These are phyloP conservation scores for Dolomedes plantarius DNA, from an alignment of 2,888 invertebrate species.

Conservation along the genomic window DNA sequence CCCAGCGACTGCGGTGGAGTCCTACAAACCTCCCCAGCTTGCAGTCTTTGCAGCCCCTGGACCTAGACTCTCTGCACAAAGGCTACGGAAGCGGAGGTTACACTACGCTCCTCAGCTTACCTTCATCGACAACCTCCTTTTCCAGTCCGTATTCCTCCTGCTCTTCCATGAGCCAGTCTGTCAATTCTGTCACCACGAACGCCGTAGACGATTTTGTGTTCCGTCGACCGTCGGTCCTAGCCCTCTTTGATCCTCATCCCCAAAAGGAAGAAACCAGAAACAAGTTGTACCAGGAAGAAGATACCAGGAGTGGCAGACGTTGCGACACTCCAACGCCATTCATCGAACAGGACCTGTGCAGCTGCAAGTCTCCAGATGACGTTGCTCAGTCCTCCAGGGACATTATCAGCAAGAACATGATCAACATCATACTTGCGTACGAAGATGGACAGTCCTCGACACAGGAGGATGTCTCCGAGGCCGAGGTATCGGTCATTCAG, in stretches of 20 bases:
- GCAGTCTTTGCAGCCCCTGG: constrained; percentile 39
- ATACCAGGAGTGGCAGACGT: neutral
- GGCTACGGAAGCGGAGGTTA: constrained; percentile 29
- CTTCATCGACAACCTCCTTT: constrained; percentile 37
- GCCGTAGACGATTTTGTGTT: constrained; percentile 51
- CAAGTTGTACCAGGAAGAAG: neutral
- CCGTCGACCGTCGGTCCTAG: constrained; percentile 39
- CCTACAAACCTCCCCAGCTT: constrained; percentile 37
- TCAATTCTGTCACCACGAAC: constrained; percentile 49
- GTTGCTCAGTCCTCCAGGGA: neutral
- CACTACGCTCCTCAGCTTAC: constrained; percentile 40
- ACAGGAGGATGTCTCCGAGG: neutral
- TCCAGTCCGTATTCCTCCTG: constrained; percentile 44
- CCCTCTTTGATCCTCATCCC: constrained; percentile 33
- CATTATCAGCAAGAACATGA: constrained; percentile 40
- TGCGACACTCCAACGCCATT: constrained; percentile 54
- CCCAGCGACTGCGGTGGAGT: constrained; percentile 44
- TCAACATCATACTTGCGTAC: constrained; percentile 52
- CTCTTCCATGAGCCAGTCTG: constrained; percentile 31
- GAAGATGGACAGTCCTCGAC: constrained; percentile 4
- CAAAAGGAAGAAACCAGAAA: neutral
- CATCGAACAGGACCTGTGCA: neutral
- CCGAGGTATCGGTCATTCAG: neutral
- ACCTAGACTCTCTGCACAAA: constrained; percentile 25
- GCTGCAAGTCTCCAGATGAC: neutral